phyloP scores from a whole-genome alignment of 2,113 vertebrate species.

The Psammodynastes pulverulentus region DNA sequence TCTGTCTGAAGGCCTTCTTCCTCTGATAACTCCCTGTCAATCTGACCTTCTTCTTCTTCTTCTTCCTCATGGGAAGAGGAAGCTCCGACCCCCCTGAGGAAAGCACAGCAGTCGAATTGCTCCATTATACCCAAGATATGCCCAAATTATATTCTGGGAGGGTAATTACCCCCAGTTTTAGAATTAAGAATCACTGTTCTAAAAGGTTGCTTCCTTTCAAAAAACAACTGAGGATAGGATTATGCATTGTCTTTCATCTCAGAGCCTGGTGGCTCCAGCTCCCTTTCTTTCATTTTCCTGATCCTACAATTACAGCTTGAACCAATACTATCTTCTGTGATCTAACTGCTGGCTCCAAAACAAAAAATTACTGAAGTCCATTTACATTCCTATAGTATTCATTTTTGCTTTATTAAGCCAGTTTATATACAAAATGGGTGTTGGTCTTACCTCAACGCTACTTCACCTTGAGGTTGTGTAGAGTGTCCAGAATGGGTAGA shows the following conservation, averaged over 20 bases:
- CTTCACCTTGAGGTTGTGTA: too few species aligned
- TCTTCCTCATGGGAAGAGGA: too few species aligned
- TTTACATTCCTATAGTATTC: not conserved
- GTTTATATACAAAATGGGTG: constrained; percentile 10
- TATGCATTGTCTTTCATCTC: not conserved
- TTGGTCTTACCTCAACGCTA: too few species aligned
- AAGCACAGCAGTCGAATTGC: too few species aligned
- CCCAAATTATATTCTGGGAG: not conserved
- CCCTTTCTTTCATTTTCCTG: constrained; percentile 6
- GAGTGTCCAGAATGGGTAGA: too few species aligned
- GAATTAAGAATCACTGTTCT: not conserved
- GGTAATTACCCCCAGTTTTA: not conserved
- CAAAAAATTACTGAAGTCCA: not conserved
- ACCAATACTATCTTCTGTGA: not conserved
- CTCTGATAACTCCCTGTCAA: too few species aligned
- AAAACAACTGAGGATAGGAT: not conserved
- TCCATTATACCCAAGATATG: not conserved
- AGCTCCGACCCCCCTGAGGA: too few species aligned
- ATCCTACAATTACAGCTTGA: not conserved
- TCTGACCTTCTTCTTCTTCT: too few species aligned
- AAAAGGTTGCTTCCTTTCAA: not conserved
- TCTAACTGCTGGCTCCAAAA: constrained; percentile 6
- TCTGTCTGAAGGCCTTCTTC: too few species aligned
- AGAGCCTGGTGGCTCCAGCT: constrained; percentile 1
- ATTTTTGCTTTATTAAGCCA: constrained; percentile 16